phyloP scores from a whole-genome alignment of 2,797 vertebrate species.

The Phoeniculus purpureus region DNA sequence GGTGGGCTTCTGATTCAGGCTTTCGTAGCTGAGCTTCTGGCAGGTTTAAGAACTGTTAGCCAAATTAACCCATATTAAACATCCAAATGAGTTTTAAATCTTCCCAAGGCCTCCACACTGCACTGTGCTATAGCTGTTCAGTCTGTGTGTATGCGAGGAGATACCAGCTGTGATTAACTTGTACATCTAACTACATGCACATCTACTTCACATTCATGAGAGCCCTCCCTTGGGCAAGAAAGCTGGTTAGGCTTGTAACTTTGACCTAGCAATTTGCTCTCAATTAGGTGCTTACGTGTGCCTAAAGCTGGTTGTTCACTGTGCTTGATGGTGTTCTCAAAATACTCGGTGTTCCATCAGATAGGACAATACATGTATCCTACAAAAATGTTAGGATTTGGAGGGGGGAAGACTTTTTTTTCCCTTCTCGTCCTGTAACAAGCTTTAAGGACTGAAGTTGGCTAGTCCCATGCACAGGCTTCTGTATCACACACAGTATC shows the following conservation, averaged over 20 bases:
- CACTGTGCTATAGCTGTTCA: not conserved
- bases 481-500: too few species aligned
- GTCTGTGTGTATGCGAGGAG: not conserved
- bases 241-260: not conserved
- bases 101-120: not conserved
- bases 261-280: not conserved
- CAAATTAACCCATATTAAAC: not conserved
- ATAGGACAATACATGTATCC: not conserved
- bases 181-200: not conserved
- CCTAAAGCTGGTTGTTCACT: not conserved
- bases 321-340: not conserved
- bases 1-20: not conserved
- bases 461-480: not conserved
- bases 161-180: not conserved
- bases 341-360: not conserved
- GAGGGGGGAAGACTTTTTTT: not conserved
- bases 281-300: not conserved
- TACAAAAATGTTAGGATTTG: not conserved
- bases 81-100: not conserved
- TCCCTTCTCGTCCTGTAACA: not conserved
- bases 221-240: not conserved
- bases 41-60: not conserved
- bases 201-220: not conserved
- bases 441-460: not conserved
- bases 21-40: not conserved